Evolutionary conservation across 2,888 invertebrate species (phyloP), one percentile per base, ranked within the genome.

Genomic region (Caenorhabditis macrosperma): DNA sequence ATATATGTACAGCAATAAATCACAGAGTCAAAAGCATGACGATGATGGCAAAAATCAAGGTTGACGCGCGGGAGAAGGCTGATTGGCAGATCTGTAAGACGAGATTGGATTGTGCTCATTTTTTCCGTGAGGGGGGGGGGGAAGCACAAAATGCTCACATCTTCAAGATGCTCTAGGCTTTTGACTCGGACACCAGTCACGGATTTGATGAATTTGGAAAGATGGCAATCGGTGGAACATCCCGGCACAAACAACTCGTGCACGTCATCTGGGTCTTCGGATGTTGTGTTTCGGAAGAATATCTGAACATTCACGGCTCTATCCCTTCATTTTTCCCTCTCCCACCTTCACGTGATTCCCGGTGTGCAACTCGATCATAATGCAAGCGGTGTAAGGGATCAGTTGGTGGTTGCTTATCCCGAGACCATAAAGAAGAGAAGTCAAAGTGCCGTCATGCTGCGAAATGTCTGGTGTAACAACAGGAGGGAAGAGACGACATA

Each of bases 381-480:
- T 64, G 52, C 81, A 81, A 15, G 81, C 81, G n/a, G 81, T 81
- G 50, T 81, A 81, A 17, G 81, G 81, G 15, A 77, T 63, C 38
- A 81, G n/a, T 46, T 76, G 81, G 38, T 81, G 64, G 33, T 81
- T 81, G 41, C 81, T 81, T 22, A 81, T 61, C 1, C 68, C 68
- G 7, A 81, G 59, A n/a, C 76, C 81, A 81, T 81, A 81, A 9
- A 81, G 44, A 4, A 81, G 52, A 30, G 81, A 66, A 0, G 76
- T 66, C 30, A 81, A 12, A 1, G 81, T 81, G 24, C 81, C 81
- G 24, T 81, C 81, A 28, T 81, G 81, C 79, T 79, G 64, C 22
- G 64, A 54, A 38, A 44, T 1, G 46, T 20, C 17, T 48, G 2
- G 7, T 33, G n/a, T 2, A 46, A 33, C 6, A 41, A 28, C 15